phyloP scores from a whole-genome alignment of 2,797 vertebrate species.

The Chromobotia macracanthus region DNA sequence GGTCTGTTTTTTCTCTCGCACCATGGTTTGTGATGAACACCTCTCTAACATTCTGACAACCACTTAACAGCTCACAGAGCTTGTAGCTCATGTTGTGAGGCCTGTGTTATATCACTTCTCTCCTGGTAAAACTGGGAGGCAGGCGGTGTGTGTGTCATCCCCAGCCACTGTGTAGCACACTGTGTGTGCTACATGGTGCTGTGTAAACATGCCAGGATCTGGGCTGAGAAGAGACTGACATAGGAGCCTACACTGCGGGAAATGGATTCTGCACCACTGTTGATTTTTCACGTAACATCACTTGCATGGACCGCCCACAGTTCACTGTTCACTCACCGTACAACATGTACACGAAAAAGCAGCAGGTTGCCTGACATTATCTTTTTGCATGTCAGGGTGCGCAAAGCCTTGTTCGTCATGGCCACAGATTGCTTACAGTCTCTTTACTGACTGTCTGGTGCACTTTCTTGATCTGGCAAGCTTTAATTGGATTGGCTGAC shows the following conservation, averaged over 20 bases:
- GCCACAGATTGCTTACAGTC: background rate
- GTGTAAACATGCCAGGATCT: constrained; percentile 33
- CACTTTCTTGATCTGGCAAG: background rate
- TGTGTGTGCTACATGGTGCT: constrained; percentile 11
- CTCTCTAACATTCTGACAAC: constrained; percentile 32
- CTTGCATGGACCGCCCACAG: background rate
- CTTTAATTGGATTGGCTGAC: background rate
- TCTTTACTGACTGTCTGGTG: too few species aligned
- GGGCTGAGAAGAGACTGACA: background rate
- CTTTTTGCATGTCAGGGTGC: background rate
- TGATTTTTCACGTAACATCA: background rate
- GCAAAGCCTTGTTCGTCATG: background rate
- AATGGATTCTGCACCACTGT: constrained; percentile 1
- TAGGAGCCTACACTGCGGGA: background rate
- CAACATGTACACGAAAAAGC: background rate
- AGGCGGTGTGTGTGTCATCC: background rate
- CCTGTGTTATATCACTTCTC: constrained; percentile 16
- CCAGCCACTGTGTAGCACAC: too few species aligned
- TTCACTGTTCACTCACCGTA: background rate
- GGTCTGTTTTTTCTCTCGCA: constrained; percentile 6
- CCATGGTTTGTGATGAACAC: constrained; percentile 1
- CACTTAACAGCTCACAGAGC: constrained; percentile 17
- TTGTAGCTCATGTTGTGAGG: constrained; percentile 13
- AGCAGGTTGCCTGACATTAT: background rate
- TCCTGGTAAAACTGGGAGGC: constrained; percentile 30